These are phyloP conservation scores for Andrena trimmerana DNA, from an alignment of 2,888 invertebrate genomes.

Conservation along the genomic window DNA sequence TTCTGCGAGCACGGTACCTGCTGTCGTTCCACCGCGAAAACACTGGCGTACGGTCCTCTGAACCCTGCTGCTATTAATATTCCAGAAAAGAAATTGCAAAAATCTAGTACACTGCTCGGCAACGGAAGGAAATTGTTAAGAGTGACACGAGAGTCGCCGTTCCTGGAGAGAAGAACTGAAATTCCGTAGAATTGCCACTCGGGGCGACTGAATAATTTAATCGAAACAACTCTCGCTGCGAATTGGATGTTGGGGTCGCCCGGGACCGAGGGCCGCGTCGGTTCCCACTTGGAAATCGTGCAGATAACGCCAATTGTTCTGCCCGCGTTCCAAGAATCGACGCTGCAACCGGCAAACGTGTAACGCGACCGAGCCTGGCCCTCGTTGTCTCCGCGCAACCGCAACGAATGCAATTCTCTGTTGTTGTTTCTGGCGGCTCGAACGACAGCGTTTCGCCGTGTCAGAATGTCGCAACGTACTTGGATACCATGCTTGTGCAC, in stretches of 20 bases:
- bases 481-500: conserved; percentile 26
- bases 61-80: no score
- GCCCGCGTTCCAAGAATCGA: neutral
- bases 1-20: conserved; percentile 11
- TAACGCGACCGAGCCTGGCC: neutral
- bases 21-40: conserved; percentile 39
- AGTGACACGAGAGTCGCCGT: neutral
- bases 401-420: neutral
- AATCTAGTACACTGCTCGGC: no score
- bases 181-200: neutral
- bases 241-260: conserved; percentile 5
- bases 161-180: neutral
- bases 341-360: no score
- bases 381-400: neutral
- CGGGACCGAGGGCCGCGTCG: neutral
- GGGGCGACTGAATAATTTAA: conserved; percentile 34
- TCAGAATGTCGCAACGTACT: conserved; percentile 8
- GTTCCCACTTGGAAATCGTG: conserved; percentile 16
- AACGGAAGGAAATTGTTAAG: no score
- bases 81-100: no score
- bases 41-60: neutral
- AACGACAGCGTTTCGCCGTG: conserved; percentile 32
- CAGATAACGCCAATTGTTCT: no score
- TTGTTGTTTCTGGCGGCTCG: neutral
- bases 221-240: neutral